Evolutionary conservation across 1,140 invertebrate genomes (phyloP).

Genomic region (Lutraria rhynchaena): DNA sequence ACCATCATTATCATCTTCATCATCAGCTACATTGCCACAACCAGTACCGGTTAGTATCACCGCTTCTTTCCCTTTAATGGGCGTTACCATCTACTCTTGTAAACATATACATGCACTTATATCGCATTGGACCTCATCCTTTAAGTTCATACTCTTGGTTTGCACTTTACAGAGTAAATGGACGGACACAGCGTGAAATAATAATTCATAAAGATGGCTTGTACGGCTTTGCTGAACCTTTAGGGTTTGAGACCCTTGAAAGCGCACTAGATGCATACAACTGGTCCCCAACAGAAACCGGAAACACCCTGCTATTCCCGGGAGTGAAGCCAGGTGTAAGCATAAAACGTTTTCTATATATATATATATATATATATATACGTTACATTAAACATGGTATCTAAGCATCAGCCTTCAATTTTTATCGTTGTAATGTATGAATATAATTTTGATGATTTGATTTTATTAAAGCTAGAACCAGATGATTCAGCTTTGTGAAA

Average conservation of each 20-base stretch:
- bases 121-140: too few species aligned
- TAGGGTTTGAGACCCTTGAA: neutral
- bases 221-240: conserved; percentile 23
- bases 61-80: neutral
- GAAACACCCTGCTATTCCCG: conserved; percentile 23
- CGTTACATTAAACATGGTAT: too few species aligned
- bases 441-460: too few species aligned
- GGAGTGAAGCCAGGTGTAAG: conserved; percentile 6
- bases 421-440: too few species aligned
- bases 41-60: neutral
- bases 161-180: neutral
- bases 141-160: too few species aligned
- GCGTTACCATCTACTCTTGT: neutral
- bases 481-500: too few species aligned
- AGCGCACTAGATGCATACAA: conserved; percentile 22
- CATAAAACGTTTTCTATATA: neutral
- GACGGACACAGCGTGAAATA: neutral
- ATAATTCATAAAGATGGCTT: conserved; percentile 10
- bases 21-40: too few species aligned
- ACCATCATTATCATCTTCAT: neutral
- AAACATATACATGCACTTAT: too few species aligned
- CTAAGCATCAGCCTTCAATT: too few species aligned
- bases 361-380: too few species aligned
- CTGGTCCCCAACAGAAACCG: conserved; percentile 11
- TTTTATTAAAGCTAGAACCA: too few species aligned